Evolutionary conservation across 64 coral and sea anemone species (phyloP).

Genomic region (Montipora cactus): DNA sequence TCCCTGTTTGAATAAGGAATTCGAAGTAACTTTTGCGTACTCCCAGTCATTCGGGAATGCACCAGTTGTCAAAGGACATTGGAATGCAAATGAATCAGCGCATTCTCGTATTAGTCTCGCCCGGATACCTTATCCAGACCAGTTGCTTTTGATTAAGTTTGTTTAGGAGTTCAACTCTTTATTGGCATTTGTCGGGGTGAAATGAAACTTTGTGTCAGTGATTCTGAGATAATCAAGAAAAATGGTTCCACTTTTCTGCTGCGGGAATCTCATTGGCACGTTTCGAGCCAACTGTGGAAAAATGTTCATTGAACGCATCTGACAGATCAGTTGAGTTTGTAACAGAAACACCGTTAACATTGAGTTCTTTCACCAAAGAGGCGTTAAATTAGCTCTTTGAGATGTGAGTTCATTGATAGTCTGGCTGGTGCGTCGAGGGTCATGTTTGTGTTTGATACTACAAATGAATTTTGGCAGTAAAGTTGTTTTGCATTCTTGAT

Average conservation of each 20-base stretch:
- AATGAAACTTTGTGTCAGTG: neutral
- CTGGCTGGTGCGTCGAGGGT: too few species aligned
- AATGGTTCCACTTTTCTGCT: neutral
- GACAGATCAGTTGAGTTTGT: neutral
- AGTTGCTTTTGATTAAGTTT: slow-evolving; percentile 31
- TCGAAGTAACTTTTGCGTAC: neutral
- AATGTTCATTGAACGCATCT: slow-evolving; percentile 23
- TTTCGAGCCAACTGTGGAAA: slow-evolving; percentile 23
- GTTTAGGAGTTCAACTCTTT: slow-evolving; percentile 11
- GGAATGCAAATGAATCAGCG: slow-evolving; percentile 12
- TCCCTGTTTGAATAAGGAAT: slow-evolving; percentile 27
- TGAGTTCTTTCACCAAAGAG: too few species aligned
- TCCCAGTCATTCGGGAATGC: neutral
- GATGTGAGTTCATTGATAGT: too few species aligned
- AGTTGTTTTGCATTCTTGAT: too few species aligned
- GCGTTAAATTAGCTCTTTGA: too few species aligned
- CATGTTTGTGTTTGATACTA: too few species aligned
- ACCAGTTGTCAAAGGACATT: neutral
- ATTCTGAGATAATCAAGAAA: neutral
- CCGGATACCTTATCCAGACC: slow-evolving; percentile 29
- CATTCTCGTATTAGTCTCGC: slow-evolving; percentile 24
- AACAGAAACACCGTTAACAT: too few species aligned
- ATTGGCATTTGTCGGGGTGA: slow-evolving; percentile 5
- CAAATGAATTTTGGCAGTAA: too few species aligned
- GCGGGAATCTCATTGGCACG: slow-evolving; percentile 8